These are phyloP conservation scores for Cataglyphis livida DNA, from an alignment of 2,888 invertebrate genomes.

Conservation along the genomic window DNA sequence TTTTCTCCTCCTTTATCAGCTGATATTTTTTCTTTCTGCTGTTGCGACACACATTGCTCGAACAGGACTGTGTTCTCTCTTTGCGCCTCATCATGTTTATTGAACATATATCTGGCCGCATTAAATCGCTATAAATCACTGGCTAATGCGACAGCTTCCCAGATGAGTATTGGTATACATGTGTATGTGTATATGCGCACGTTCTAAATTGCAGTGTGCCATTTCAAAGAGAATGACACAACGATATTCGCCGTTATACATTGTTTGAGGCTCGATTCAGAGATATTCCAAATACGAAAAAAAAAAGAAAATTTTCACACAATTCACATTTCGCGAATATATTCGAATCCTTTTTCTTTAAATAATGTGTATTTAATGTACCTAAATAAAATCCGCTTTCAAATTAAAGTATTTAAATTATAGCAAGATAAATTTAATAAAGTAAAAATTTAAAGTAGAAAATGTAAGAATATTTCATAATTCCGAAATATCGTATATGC, in stretches of 20 bases:
- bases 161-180: not conserved
- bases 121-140: conserved; percentile 74
- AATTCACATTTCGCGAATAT: not conserved
- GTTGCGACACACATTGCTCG: not conserved
- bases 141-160: conserved; percentile 9
- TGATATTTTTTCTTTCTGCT: not conserved
- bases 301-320: not conserved
- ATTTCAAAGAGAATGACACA: conserved; percentile 24
- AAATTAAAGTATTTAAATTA: not conserved
- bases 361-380: not conserved
- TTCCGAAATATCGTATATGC: not conserved
- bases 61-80: conserved; percentile 3
- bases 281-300: not conserved
- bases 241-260: conserved; percentile 12
- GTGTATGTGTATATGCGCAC: not conserved
- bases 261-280: not conserved
- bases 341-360: not conserved
- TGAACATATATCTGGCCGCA: conserved; percentile 55
- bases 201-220: conserved; percentile 13
- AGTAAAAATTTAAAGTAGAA: not conserved
- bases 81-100: conserved; percentile 27
- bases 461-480: not conserved
- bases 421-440: not conserved
- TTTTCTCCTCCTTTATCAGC: not conserved
- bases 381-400: not conserved